Percentiles rank a stretch among this genome's conserved stretches.
These are phyloP conservation scores for Brachionus rotundiformis DNA, from an alignment of 1,140 invertebrate species.

Conservation along the genomic window DNA sequence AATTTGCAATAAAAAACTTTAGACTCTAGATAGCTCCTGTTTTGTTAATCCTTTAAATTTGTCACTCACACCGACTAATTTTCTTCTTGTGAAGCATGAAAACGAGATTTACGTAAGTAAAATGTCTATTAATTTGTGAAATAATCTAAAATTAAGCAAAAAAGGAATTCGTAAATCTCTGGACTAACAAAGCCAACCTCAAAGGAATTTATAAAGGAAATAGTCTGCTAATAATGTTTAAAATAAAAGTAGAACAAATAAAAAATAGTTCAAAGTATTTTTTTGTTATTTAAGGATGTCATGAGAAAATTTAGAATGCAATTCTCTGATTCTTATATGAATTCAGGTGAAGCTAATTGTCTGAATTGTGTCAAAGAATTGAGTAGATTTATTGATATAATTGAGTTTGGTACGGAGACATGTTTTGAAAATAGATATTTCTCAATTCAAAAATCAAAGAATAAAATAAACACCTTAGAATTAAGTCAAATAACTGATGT, in stretches of 20 bases:
- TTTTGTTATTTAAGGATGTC: background rate
- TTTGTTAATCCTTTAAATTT: background rate
- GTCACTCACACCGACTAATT: slow-evolving; percentile 19
- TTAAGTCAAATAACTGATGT: slow-evolving; percentile 1
- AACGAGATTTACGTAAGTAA: background rate
- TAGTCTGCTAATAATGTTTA: background rate
- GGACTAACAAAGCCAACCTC: background rate
- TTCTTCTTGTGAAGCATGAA: slow-evolving; percentile 19
- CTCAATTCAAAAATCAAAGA: background rate
- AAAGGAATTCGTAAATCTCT: slow-evolving; percentile 17
- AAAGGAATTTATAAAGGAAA: slow-evolving; percentile 15
- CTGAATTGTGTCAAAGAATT: slow-evolving; percentile 6
- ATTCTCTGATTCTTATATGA: background rate
- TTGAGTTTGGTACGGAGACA: background rate
- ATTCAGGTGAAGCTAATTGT: background rate
- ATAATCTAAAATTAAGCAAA: background rate
- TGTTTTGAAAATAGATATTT: background rate
- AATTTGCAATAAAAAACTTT: no score
- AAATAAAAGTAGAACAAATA: background rate
- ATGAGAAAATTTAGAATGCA: slow-evolving; percentile 27
- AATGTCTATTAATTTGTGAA: background rate
- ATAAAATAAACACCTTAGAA: background rate
- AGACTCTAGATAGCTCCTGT: background rate
- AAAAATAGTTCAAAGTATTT: background rate
- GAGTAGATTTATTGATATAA: slow-evolving; percentile 7